phyloP scores from a whole-genome alignment of 2,113 vertebrate species.

The Syrmaticus mikado region DNA sequence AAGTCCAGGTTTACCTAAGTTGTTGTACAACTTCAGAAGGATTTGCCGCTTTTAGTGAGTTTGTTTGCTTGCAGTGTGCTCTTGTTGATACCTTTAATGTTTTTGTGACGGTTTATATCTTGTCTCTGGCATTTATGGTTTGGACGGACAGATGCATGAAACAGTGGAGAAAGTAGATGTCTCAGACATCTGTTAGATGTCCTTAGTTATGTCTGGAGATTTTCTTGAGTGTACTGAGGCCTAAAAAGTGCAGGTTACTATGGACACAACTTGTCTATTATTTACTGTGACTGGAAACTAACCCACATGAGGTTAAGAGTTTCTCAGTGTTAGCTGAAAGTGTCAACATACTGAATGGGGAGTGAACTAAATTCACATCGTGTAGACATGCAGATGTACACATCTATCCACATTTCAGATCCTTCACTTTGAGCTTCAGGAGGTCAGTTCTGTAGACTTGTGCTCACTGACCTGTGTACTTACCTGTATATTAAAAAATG shows the following conservation, averaged over 20 bases:
- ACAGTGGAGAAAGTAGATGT: neutral
- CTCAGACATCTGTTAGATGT: neutral
- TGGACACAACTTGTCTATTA: neutral
- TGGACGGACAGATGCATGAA: neutral
- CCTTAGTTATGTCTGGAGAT: neutral
- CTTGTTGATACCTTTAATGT: neutral
- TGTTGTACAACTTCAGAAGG: neutral
- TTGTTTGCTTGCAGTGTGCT: neutral
- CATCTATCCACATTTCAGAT: neutral
- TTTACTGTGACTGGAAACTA: neutral
- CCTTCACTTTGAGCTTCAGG: neutral
- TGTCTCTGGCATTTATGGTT: neutral
- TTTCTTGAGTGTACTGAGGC: neutral
- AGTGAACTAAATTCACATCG: neutral
- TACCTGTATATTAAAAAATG: neutral
- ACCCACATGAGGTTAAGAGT: neutral
- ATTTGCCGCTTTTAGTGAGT: neutral
- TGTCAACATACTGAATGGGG: neutral
- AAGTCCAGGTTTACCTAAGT: neutral
- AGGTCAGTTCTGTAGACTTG: neutral
- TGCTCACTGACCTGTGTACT: neutral
- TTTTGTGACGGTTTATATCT: neutral
- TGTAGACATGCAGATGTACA: neutral
- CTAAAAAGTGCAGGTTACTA: neutral
- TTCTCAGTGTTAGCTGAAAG: neutral